Conservation (phyloP, 2,113 vertebrate species). For the Tachycineta bicolor region DNA sequence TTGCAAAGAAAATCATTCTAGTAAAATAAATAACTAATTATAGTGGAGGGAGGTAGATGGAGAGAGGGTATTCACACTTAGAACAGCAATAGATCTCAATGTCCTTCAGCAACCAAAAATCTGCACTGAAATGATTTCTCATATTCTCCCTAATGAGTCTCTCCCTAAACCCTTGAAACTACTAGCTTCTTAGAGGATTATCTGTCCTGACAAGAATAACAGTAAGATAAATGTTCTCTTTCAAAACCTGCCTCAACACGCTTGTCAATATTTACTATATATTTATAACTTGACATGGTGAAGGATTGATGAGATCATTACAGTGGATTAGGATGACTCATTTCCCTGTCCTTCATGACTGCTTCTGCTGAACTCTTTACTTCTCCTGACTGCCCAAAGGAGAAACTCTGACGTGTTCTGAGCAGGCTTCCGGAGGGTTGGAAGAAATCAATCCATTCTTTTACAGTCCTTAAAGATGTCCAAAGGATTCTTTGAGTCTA, state of each 20-base stretch:
- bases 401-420: neutral
- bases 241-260: neutral
- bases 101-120: neutral
- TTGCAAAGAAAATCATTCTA: neutral
- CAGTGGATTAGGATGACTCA: constrained; percentile 5
- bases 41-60: neutral
- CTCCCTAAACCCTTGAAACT: neutral
- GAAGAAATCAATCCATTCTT: neutral
- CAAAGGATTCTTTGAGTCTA: neutral
- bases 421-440: neutral
- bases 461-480: neutral
- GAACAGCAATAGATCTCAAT: neutral
- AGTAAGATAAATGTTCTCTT: neutral
- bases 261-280: neutral
- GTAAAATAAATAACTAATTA: neutral
- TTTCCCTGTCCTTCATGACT: neutral
- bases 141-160: neutral
- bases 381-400: neutral
- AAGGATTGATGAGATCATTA: constrained; percentile 20
- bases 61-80: neutral
- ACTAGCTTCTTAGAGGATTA: neutral
- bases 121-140: neutral
- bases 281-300: neutral
- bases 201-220: neutral
- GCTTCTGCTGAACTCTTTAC: neutral